Evolutionary conservation across 2,113 vertebrate species (phyloP), one percentile per base, ranked within the genome.

Genomic region (Notothenia coriiceps): DNA sequence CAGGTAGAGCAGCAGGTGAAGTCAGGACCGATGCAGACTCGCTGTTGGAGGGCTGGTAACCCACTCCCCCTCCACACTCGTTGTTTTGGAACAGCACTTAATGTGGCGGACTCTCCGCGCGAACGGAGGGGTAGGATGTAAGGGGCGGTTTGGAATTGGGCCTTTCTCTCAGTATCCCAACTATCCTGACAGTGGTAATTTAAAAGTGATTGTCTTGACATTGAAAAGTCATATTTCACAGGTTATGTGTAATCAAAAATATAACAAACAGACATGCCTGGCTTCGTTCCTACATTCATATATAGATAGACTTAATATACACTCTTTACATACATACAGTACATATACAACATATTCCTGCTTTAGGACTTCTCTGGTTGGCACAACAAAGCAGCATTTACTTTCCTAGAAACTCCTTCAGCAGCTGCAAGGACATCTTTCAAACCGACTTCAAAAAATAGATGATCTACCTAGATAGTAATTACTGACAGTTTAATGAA

Each of bases 281-380:
- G 46, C 82, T 88, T 86, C 82, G 46, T 79, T 89, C 74, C 74
- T 80, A 74, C 59, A 86, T 88, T 82, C 63, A 89, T 79, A 79
- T 87, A 86, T 67, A 89, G n/a, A 87, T n/a, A 78, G 18, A 70
- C n/a, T 70, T 79, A 29, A 68, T 88, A 49, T 85, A 91, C 86
- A 86, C 40, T 74, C 47, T 74, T 83, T 89, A 87, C 72, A 87
- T 67, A 81, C 66, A 79, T 79, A 90, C 79, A 78, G 78, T 65
- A 77, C 57, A 84, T 47, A 75, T 64, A 81, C 46, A 60, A 64
- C 22, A 69, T 77, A 51, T 74, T 61, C 10, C 46, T 35, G 4
- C 47, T 15, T 35, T 12, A 46, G 63, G 44, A 61, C n/a, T 54
- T 65, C 40, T 67, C 55, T 60, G 72, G 47, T 13, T 51, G 20